Base-by-base conservation (phyloP, 2,888 invertebrate genomes). In the Xestoiulus laeticollis region DNA sequence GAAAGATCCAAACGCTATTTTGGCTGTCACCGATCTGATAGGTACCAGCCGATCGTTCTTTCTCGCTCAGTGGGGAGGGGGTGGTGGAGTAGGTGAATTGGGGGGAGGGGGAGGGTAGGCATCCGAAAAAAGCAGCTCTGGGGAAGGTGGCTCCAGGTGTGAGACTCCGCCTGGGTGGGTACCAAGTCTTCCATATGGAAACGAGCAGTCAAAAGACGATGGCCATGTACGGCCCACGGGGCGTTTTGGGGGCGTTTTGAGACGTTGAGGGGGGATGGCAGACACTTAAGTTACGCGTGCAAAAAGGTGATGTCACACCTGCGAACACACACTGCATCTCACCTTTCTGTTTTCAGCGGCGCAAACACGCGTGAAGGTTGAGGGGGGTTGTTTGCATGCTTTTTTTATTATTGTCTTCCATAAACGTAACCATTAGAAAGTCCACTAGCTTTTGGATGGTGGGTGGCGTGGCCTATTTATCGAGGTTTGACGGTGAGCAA, bases 1-100 rank as follows among this genome's bases (percentile, higher is more conserved):
- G 85, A 85, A 85, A 85, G 85, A 85, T 85, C 85, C 85, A 38
- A 85, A 85, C 85, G n/a, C 85, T 85, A 85, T 85, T 85, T 85
- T 22, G 85, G 85, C 85, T 85, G 85, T 33, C 38, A 43, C 85
- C 85, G 43, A 85, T 85, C 85, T 85, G 85, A 85, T 85, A 22
- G 33, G 43, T 33, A 33, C 33, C 85, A 33, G 85, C 85, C 85
- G 85, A 43, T 85, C n/a, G 43, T 14, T 84, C 38, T 30, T 38
- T 38, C 38, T 38, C 84, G 4, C 32, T 22, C 59, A n/a, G 14
- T 5, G 22, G 59, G 59, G 59, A 48, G 22, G 22, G 59, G 59
- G 59, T n/a, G 59, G 59, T n/a, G n/a, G 6, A n/a, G 22, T 59
- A 26, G 32, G 19, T 32, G 32, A 30, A 12, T 32, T 85, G 26